Conservation (phyloP, 1,140 invertebrate species). For the Zelostemma sp. region DNA sequence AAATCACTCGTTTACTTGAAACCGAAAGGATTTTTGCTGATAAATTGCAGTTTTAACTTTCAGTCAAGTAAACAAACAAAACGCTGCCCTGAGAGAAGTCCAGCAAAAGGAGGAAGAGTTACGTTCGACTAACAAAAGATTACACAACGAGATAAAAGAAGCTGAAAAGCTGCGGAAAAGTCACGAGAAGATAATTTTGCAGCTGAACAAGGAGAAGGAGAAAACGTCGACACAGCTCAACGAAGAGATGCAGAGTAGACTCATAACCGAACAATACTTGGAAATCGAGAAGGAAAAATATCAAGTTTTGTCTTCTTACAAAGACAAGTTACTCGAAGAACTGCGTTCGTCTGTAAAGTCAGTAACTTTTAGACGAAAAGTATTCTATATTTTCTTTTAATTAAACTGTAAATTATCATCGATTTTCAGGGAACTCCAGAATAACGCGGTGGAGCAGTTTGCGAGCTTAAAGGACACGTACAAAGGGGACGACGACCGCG, state of each 20-base stretch:
- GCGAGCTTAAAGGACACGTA: conserved; percentile 27
- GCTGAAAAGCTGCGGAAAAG: conserved; percentile 23
- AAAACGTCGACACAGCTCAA: conserved; percentile 13
- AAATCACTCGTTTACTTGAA: background rate
- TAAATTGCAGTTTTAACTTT: background rate
- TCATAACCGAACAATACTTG: conserved; percentile 23
- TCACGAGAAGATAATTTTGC: conserved; percentile 27
- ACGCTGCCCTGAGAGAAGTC: conserved; percentile 10
- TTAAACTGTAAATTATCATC: background rate
- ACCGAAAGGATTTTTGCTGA: background rate
- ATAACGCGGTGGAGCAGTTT: conserved; percentile 25
- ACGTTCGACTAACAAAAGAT: conserved; percentile 12
- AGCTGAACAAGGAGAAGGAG: conserved; percentile 21
- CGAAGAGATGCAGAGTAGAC: conserved; percentile 31
- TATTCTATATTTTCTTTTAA: too few species aligned
- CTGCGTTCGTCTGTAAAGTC: conserved; percentile 30
- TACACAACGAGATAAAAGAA: conserved; percentile 34
- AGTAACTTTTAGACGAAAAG: conserved; percentile 2
- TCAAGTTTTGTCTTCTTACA: conserved; percentile 30
- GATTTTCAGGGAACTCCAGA: conserved; percentile 36
- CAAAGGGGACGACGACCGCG: conserved; percentile 29
- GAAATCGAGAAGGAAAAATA: conserved; percentile 37
- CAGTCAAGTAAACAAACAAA: conserved; percentile 36
- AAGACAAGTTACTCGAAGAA: conserved; percentile 39
- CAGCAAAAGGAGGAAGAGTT: conserved; percentile 16